These are phyloP conservation scores for Erebia epiphron DNA, from an alignment of 2,888 invertebrate genomes.

Conservation along the genomic window DNA sequence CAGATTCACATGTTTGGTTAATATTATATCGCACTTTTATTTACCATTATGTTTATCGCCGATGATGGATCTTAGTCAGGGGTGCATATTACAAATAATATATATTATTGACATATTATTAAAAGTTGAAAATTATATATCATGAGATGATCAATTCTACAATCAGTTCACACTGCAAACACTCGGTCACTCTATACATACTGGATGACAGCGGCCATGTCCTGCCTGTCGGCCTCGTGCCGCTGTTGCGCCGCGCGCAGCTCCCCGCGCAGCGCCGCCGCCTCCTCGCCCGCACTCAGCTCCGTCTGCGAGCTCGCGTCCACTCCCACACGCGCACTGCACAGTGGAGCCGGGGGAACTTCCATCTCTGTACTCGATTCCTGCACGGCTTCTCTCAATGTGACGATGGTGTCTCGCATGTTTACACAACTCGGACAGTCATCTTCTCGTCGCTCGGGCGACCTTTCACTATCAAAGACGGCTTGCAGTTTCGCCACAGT, in stretches of 20 bases:
- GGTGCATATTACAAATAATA: no score
- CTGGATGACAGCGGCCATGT: slow-evolving; percentile 57
- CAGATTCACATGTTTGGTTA: no score
- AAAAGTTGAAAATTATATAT: no score
- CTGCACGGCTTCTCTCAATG: not conserved
- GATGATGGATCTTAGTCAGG: no score
- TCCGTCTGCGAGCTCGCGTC: slow-evolving; percentile 37
- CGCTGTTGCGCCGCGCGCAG: slow-evolving; percentile 47
- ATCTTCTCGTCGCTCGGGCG: no score
- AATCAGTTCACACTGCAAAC: no score
- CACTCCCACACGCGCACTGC: slow-evolving; percentile 16
- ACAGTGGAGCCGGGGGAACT: not conserved
- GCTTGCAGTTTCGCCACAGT: not conserved
- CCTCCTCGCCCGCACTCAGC: slow-evolving; percentile 40
- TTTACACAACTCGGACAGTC: not conserved
- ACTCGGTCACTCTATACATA: slow-evolving; percentile 30
- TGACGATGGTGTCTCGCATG: not conserved
- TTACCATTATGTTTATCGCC: no score
- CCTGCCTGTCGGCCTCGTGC: slow-evolving; percentile 64
- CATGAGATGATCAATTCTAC: no score
- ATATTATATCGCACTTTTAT: no score
- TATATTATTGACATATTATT: no score
- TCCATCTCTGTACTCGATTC: not conserved
- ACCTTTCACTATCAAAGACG: not conserved
- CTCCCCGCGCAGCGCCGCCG: slow-evolving; percentile 36